phyloP scores from a whole-genome alignment of 2,888 invertebrate species.

The Sussaba pulchella region DNA sequence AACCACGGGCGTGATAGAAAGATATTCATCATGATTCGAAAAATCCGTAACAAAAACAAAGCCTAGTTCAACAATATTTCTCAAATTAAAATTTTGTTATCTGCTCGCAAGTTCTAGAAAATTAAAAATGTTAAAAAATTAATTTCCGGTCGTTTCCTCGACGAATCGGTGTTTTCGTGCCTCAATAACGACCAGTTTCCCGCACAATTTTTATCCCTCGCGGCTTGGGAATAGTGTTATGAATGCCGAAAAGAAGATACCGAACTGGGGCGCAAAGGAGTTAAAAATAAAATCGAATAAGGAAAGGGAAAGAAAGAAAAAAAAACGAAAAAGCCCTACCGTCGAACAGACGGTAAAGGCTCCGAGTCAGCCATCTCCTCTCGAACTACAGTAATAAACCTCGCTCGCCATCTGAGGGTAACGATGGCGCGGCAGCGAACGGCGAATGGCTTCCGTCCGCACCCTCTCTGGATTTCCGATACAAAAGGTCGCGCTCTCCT shows the following conservation, averaged over 20 bases:
- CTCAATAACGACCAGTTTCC: neutral
- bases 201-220: neutral
- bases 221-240: neutral
- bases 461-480: constrained; percentile 26
- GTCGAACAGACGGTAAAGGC: constrained; percentile 12
- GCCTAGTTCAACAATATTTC: neutral
- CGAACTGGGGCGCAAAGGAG: neutral
- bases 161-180: neutral
- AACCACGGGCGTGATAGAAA: neutral
- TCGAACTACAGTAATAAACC: constrained; percentile 31
- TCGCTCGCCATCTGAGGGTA: constrained; percentile 45
- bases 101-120: neutral
- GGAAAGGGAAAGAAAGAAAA: neutral
- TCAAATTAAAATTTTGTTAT: neutral
- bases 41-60: too few relatives aligned
- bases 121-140: neutral
- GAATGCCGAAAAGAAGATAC: neutral
- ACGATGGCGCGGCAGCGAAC: constrained; percentile 19
- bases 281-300: constrained; percentile 25
- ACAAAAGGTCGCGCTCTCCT: constrained; percentile 36
- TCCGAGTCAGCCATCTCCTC: constrained; percentile 17
- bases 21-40: neutral
- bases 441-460: constrained; percentile 25
- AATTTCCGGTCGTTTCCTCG: neutral
- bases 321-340: neutral